phyloP scores from a whole-genome alignment of 2,888 invertebrate species.

The Pherbina coryleti region DNA sequence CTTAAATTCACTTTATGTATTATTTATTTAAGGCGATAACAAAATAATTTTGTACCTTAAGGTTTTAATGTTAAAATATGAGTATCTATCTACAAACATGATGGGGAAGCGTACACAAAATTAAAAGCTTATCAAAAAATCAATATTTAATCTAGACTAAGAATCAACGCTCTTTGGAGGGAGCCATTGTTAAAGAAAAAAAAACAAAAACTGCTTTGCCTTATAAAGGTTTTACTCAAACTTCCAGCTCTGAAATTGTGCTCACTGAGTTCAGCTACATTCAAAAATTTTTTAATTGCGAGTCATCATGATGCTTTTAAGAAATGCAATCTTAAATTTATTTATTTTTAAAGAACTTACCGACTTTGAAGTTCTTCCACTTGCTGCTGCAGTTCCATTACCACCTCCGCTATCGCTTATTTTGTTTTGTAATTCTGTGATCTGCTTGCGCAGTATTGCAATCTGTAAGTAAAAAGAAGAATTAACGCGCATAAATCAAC shows the following conservation, averaged over 20 bases:
- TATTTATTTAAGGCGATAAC: constrained; percentile 53
- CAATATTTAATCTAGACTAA: constrained; percentile 30
- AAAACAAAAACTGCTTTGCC: no score
- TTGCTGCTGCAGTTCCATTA: constrained; percentile 35
- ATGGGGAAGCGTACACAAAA: background rate
- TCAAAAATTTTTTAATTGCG: background rate
- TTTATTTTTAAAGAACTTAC: constrained; percentile 60
- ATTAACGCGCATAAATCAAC: no score
- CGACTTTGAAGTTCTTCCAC: constrained; percentile 58
- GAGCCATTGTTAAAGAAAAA: no score
- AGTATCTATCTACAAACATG: background rate
- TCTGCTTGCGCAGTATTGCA: constrained; percentile 66
- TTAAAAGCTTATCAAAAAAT: constrained; percentile 21
- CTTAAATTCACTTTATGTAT: constrained; percentile 38
- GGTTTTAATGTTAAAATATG: background rate
- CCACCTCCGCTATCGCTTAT: constrained; percentile 55
- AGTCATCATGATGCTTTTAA: background rate
- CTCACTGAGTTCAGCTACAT: background rate
- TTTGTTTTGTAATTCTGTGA: constrained; percentile 64
- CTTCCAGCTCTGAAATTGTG: background rate
- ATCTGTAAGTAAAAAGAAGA: constrained; percentile 60
- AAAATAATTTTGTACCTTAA: constrained; percentile 28
- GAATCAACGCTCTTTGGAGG: constrained; percentile 10
- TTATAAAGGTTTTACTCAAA: background rate
- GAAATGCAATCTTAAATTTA: background rate